Evolutionary conservation across 2,113 vertebrate genomes (phyloP).

Genomic region (Elaphurus davidianus): DNA sequence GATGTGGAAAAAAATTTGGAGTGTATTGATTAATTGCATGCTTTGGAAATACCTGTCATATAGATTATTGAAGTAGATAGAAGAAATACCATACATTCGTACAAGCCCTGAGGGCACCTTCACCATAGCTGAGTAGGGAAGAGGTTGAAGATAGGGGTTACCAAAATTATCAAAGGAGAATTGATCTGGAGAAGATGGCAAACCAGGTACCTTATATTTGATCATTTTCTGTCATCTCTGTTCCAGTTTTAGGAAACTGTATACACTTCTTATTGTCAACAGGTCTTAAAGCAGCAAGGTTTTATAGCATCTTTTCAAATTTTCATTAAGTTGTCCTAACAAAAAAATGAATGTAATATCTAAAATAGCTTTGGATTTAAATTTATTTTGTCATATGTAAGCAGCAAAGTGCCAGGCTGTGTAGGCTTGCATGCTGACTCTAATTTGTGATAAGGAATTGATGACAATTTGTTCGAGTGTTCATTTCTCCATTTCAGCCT

Average conservation of each 20-base stretch:
- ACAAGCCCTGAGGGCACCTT: neutral
- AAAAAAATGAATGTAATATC: constrained; percentile 53
- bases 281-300: neutral
- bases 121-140: neutral
- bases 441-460: constrained; percentile 50
- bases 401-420: constrained; percentile 36
- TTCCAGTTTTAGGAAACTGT: neutral
- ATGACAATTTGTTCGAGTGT: constrained; percentile 51
- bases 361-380: constrained; percentile 67
- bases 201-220: neutral
- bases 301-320: neutral
- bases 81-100: neutral
- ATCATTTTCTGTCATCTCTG: neutral
- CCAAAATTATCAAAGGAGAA: neutral
- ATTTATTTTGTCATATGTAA: constrained; percentile 70
- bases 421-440: constrained; percentile 28
- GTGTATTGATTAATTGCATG: neutral
- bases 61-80: neutral
- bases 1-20: neutral
- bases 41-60: neutral
- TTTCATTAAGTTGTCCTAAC: neutral
- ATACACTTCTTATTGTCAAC: neutral
- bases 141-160: neutral
- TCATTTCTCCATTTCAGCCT: neutral
- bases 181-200: neutral